Evolutionary conservation across 2,113 vertebrate genomes (phyloP).

Genomic region (Centropristis striata): DNA sequence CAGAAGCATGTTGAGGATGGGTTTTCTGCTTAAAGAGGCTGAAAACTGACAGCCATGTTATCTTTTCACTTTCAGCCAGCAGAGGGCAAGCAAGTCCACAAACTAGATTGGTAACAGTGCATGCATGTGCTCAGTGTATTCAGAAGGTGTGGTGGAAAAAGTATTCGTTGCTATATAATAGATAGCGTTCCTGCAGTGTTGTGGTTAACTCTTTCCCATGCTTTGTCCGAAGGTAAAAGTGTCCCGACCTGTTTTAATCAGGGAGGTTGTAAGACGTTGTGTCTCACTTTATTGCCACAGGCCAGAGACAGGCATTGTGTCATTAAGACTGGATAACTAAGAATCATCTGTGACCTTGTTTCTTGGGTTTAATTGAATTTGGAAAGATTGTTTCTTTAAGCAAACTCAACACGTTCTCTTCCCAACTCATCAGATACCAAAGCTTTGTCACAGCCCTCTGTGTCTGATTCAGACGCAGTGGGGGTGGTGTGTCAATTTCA

Average conservation of each 20-base stretch:
- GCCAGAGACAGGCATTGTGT: background rate
- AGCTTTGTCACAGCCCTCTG: too few relatives aligned
- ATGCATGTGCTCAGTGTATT: background rate
- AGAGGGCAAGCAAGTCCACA: slow-evolving; percentile 59
- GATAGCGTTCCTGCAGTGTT: background rate
- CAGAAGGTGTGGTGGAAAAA: background rate
- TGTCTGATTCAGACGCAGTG: too few relatives aligned
- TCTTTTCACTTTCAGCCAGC: slow-evolving; percentile 51
- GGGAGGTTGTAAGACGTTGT: background rate
- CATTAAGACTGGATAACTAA: background rate
- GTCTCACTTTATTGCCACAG: background rate
- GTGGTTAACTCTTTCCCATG: background rate
- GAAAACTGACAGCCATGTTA: background rate
- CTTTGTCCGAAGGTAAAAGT: background rate
- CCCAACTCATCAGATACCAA: too few relatives aligned
- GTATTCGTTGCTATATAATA: background rate
- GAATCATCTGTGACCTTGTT: background rate
- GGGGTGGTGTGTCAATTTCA: too few relatives aligned
- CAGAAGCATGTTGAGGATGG: background rate
- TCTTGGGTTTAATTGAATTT: background rate
- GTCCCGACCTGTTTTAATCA: background rate
- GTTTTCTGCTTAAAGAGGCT: background rate
- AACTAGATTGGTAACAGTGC: background rate
- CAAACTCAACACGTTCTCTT: background rate
- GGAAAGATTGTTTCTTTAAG: background rate